These are phyloP conservation scores for Magallana ariakensis DNA, from an alignment of 1,140 invertebrate species.

Conservation along the genomic window DNA sequence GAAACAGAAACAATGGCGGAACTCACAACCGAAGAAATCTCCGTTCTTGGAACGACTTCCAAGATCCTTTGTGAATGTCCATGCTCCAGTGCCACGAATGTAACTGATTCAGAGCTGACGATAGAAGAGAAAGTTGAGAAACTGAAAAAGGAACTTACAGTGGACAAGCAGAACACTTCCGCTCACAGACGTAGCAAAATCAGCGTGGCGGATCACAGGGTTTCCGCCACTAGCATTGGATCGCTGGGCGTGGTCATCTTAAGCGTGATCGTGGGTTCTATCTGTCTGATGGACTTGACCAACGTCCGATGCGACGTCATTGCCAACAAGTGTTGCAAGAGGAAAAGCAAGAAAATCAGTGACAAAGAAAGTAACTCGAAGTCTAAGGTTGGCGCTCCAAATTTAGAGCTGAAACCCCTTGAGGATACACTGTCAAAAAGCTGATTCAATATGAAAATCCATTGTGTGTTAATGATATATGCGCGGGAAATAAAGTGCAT, in stretches of 20 bases:
- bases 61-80: constrained; percentile 44
- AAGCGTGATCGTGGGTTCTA: constrained; percentile 36
- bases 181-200: constrained; percentile 50
- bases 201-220: constrained; percentile 43
- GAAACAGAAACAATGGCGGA: neutral
- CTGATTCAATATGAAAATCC: neutral
- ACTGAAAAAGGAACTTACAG: constrained; percentile 46
- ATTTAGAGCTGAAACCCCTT: neutral
- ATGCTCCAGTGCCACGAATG: neutral
- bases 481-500: too few species aligned
- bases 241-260: constrained; percentile 46
- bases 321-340: neutral
- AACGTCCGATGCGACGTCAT: neutral
- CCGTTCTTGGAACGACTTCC: neutral
- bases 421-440: neutral
- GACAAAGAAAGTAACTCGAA: neutral
- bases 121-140: constrained; percentile 44
- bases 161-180: constrained; percentile 52
- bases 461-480: neutral
- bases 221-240: constrained; percentile 49
- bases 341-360: neutral
- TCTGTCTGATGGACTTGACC: constrained; percentile 48
- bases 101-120: neutral
- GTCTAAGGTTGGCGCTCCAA: neutral
- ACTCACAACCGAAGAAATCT: neutral